Conservation (phyloP, 2,113 vertebrate species). For the Furnarius figulus region DNA sequence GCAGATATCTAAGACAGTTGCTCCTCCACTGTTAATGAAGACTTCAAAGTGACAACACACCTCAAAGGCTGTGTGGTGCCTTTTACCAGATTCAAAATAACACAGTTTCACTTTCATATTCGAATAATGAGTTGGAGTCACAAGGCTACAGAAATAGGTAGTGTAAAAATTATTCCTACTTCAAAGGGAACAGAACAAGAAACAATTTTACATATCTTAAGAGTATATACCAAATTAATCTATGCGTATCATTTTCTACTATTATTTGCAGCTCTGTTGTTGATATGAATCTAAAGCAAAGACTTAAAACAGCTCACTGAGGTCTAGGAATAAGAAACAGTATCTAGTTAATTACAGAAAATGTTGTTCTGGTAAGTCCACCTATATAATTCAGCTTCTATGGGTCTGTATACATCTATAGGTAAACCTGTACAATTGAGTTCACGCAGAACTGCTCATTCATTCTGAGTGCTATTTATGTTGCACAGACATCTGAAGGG, state of each 20-base stretch:
- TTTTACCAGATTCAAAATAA: neutral
- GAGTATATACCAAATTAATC: neutral
- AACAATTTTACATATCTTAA: neutral
- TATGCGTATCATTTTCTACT: neutral
- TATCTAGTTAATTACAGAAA: neutral
- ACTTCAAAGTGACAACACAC: neutral
- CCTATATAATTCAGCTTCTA: neutral
- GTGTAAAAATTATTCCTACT: neutral
- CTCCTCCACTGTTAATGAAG: neutral
- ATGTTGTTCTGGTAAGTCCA: neutral
- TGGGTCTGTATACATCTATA: neutral
- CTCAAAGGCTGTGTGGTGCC: neutral
- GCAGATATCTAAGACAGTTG: neutral
- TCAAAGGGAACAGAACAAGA: neutral
- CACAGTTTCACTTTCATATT: neutral
- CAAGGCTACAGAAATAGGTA: neutral
- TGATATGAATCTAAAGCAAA: neutral
- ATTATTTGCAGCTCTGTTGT: neutral
- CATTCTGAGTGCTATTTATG: neutral
- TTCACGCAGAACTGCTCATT: neutral
- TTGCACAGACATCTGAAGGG: neutral
- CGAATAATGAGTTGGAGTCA: neutral
- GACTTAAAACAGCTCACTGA: neutral
- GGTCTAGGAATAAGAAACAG: neutral
- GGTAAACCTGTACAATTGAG: neutral